Evolutionary conservation across 2,797 vertebrate genomes (phyloP).

Genomic region (Squalus acanthias): DNA sequence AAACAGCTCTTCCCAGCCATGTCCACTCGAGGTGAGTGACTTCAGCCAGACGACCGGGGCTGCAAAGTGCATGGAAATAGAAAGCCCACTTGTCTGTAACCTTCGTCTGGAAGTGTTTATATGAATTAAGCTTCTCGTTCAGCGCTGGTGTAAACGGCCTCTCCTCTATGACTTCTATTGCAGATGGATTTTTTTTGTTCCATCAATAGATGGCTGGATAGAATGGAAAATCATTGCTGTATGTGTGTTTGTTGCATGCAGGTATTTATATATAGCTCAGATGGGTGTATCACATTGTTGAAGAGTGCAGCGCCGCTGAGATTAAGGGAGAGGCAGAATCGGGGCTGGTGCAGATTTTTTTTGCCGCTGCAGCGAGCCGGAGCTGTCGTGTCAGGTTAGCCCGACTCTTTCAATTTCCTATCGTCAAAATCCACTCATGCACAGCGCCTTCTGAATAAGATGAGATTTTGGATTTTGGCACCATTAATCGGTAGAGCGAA

Average conservation of each 20-base stretch:
- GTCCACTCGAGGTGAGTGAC: slow-evolving; percentile 35
- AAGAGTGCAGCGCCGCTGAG: neutral
- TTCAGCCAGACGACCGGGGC: neutral
- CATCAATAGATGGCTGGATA: no score
- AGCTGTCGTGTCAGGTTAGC: neutral
- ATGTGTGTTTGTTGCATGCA: neutral
- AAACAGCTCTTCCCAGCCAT: neutral
- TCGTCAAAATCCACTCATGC: neutral
- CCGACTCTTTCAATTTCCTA: neutral
- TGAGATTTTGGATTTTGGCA: neutral
- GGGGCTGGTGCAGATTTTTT: neutral
- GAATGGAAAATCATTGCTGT: neutral
- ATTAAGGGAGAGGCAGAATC: neutral
- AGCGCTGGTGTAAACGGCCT: neutral
- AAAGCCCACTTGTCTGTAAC: neutral
- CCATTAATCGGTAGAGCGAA: neutral
- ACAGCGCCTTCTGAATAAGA: neutral
- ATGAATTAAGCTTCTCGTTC: neutral
- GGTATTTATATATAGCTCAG: neutral
- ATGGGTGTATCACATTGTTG: neutral
- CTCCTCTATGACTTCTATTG: neutral
- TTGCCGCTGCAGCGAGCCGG: neutral
- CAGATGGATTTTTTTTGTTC: neutral
- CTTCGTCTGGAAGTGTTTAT: neutral
- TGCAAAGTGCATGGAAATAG: neutral